Conservation (phyloP, 2,888 invertebrate genomes). For the Pycnomerus fuliginosus region DNA sequence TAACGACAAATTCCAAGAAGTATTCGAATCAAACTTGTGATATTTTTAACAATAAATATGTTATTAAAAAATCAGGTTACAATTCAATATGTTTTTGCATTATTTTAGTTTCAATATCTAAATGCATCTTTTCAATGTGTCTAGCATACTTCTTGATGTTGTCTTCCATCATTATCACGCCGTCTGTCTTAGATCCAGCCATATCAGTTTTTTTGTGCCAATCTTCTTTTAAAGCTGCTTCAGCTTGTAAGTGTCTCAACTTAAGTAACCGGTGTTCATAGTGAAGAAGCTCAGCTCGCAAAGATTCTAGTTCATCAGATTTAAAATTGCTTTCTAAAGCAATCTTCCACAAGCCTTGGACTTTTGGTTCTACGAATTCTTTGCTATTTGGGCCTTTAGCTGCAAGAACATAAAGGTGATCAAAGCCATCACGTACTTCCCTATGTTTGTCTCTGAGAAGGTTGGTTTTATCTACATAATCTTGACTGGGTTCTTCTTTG, state of each 20-base stretch:
- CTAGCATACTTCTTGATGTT: slow-evolving; percentile 80
- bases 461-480: slow-evolving; percentile 68
- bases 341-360: slow-evolving; percentile 83
- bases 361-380: slow-evolving; percentile 89
- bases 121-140: slow-evolving; percentile 84
- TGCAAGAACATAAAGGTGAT: slow-evolving; percentile 71
- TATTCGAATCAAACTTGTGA: slow-evolving; percentile 7
- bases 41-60: slow-evolving; percentile 10
- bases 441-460: slow-evolving; percentile 72
- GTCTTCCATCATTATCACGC: slow-evolving; percentile 67
- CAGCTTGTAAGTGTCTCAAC: slow-evolving; percentile 77
- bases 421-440: slow-evolving; percentile 75
- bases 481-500: slow-evolving; percentile 62
- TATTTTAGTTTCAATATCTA: slow-evolving; percentile 75
- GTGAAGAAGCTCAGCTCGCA: slow-evolving; percentile 82
- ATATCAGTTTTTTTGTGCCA: slow-evolving; percentile 63
- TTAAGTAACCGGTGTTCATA: slow-evolving; percentile 86
- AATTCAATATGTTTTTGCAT: slow-evolving; percentile 74
- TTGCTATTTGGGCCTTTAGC: slow-evolving; percentile 76
- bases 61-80: slow-evolving; percentile 52
- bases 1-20: slow-evolving; percentile 30
- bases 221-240: slow-evolving; percentile 72
- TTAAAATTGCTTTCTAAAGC: slow-evolving; percentile 80
- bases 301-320: slow-evolving; percentile 75
- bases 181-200: slow-evolving; percentile 64